These are phyloP conservation scores for Medauroidea extradentata DNA, from an alignment of 1,140 invertebrate species.

Conservation along the genomic window DNA sequence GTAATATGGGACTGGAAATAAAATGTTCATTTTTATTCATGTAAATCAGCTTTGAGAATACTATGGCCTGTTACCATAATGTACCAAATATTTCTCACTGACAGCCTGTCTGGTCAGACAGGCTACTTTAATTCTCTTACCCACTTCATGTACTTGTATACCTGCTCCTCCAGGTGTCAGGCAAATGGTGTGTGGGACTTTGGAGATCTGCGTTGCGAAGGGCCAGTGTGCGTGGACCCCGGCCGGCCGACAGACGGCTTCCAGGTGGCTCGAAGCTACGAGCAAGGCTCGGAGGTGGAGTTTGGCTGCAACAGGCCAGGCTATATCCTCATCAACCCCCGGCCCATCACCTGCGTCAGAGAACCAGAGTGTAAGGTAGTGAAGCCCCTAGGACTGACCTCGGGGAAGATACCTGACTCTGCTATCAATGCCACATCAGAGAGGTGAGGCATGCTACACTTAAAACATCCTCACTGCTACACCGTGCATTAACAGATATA, in stretches of 20 bases:
- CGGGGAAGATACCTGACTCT: conserved; percentile 87
- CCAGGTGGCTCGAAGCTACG: conserved; percentile 86
- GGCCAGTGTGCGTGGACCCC: conserved; percentile 92
- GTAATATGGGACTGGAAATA: no score
- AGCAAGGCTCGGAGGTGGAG: conserved; percentile 85
- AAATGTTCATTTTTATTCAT: no score
- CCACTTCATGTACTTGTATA: neutral
- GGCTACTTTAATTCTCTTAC: no score
- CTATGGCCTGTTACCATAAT: no score
- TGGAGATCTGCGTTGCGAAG: conserved; percentile 91
- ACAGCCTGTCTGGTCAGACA: no score
- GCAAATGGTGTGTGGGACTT: conserved; percentile 95
- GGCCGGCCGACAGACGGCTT: conserved; percentile 87
- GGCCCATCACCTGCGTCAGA: conserved; percentile 84
- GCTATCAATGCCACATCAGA: conserved; percentile 96
- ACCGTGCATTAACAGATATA: no score
- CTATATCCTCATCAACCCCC: conserved; percentile 86
- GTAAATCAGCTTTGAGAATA: no score
- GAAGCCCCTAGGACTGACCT: conserved; percentile 84
- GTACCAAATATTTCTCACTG: no score
- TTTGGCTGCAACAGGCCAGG: conserved; percentile 88
- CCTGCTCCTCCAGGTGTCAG: conserved; percentile 57
- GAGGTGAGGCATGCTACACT: conserved; percentile 46
- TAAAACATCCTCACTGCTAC: no score
- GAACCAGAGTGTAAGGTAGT: conserved; percentile 93